Percentiles rank a stretch among this genome's conserved stretches.
phyloP scores from a whole-genome alignment of 2,888 invertebrate genomes.

The Holacanthella duospinosa region DNA sequence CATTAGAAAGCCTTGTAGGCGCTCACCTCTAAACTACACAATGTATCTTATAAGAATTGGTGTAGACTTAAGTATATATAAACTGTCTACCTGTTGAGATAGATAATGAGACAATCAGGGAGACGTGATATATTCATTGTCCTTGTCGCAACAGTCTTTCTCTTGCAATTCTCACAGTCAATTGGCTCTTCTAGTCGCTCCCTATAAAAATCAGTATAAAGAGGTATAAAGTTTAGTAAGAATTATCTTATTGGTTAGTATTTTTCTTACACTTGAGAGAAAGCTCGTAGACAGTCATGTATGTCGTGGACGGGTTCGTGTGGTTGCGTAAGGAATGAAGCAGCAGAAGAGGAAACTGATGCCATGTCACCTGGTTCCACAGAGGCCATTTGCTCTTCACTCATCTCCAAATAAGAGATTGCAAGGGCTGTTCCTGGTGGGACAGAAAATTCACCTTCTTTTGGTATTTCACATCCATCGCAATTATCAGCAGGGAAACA shows the following conservation, averaged over 20 bases:
- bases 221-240: background rate
- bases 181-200: constrained; percentile 55
- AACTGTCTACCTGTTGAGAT: constrained; percentile 47
- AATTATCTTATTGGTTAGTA: background rate
- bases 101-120: constrained; percentile 54
- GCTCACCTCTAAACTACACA: too few species aligned
- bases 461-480: constrained; percentile 47
- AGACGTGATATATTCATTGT: constrained; percentile 55
- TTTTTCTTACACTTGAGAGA: constrained; percentile 48
- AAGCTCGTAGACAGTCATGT: constrained; percentile 53
- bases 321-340: background rate
- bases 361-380: constrained; percentile 32
- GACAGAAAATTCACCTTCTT: constrained; percentile 45
- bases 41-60: too few species aligned
- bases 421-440: constrained; percentile 49
- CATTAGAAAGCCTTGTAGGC: too few species aligned
- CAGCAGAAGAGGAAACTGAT: background rate
- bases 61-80: background rate
- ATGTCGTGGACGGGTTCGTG: constrained; percentile 35
- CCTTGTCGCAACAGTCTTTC: constrained; percentile 54
- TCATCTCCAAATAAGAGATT: constrained; percentile 43
- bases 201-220: constrained; percentile 40
- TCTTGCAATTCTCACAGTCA: constrained; percentile 52
- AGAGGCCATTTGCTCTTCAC: constrained; percentile 41
- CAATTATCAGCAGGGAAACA: constrained; percentile 51